Evolutionary conservation across 64 coral and sea anemone species (phyloP).

Genomic region (Dendronephthya gigantea): DNA sequence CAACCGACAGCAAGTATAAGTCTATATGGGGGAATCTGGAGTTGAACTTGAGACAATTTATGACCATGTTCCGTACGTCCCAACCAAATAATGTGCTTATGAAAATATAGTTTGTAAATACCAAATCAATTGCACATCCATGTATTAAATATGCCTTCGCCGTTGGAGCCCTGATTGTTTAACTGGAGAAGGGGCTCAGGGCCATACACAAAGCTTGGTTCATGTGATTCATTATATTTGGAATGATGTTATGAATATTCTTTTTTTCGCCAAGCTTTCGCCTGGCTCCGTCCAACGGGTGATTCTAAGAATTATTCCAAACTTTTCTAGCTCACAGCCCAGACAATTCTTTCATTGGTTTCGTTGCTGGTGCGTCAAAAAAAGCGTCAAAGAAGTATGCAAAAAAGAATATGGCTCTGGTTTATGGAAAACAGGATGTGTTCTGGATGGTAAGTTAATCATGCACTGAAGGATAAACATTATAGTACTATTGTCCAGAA

Average conservation of each 20-base stretch:
- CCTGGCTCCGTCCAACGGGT: too few relatives aligned
- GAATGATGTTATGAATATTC: too few relatives aligned
- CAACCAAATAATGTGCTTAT: too few relatives aligned
- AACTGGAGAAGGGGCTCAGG: too few relatives aligned
- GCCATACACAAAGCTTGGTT: too few relatives aligned
- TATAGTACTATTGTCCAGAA: too few relatives aligned
- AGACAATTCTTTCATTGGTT: not conserved
- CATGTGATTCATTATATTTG: too few relatives aligned
- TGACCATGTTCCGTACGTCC: not conserved
- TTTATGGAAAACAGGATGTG: not conserved
- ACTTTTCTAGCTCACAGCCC: not conserved
- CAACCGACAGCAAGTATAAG: not conserved
- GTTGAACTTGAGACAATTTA: not conserved
- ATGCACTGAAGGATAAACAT: not conserved
- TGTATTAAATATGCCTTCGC: too few relatives aligned
- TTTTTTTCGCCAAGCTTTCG: too few relatives aligned
- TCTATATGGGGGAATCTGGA: not conserved
- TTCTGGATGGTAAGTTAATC: constrained; percentile 1
- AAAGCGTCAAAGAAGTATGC: not conserved
- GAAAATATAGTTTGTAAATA: too few relatives aligned
- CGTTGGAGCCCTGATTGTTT: too few relatives aligned
- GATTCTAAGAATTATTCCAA: not conserved
- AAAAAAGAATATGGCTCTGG: not conserved
- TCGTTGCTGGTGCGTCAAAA: not conserved
- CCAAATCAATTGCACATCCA: too few relatives aligned